These are phyloP conservation scores for Sparidentex hasta DNA, from an alignment of 2,797 vertebrate species.

Conservation along the genomic window DNA sequence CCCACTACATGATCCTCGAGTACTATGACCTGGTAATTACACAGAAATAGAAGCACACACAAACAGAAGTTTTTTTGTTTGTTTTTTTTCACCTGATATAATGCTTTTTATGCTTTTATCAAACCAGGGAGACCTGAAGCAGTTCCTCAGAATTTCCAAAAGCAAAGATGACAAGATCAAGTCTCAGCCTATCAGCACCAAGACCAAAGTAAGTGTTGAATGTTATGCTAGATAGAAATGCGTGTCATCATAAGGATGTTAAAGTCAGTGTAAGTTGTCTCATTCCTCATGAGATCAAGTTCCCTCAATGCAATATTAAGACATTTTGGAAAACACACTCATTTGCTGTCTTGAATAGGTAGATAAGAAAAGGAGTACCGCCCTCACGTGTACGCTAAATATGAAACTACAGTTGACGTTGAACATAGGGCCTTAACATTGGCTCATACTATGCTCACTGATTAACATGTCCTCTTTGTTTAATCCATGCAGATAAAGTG, in stretches of 20 bases:
- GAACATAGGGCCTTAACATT: not conserved
- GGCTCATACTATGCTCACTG: not conserved
- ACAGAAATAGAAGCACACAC: not conserved
- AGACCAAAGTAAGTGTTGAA: slow-evolving; percentile 91
- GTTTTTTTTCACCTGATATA: not conserved
- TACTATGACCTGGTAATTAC: slow-evolving; percentile 95
- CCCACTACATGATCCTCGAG: slow-evolving; percentile 96
- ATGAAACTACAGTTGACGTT: not conserved
- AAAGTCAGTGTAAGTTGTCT: not conserved
- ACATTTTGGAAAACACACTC: not conserved
- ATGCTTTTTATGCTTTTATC: slow-evolving; percentile 11
- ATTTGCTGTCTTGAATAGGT: not conserved
- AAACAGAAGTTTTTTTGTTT: not conserved
- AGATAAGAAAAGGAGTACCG: not conserved
- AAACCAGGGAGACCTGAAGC: slow-evolving; percentile 94
- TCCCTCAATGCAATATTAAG: not conserved
- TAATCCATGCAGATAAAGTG: not conserved
- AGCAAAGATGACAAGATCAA: slow-evolving; percentile 96
- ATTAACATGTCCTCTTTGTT: not conserved
- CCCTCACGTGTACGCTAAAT: not conserved
- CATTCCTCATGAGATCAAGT: not conserved
- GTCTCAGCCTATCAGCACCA: slow-evolving; percentile 93
- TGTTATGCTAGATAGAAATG: not conserved
- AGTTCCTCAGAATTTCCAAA: slow-evolving; percentile 97
- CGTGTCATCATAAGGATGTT: not conserved